phyloP scores from a whole-genome alignment of 2,113 vertebrate genomes.

The Microtus montanus region DNA sequence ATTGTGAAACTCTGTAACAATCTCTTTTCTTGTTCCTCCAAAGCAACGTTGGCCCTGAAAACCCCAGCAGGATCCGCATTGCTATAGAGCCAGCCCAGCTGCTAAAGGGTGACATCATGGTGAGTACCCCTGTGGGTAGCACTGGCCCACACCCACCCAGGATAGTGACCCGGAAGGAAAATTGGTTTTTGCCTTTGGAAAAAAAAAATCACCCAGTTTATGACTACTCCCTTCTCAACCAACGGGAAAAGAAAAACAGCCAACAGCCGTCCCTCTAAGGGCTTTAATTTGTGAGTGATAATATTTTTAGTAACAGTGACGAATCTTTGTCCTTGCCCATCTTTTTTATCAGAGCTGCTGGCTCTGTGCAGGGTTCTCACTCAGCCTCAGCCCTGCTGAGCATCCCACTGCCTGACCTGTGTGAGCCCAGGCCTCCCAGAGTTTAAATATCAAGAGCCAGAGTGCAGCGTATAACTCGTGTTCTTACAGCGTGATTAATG shows the following conservation, averaged over 20 bases:
- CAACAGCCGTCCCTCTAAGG: neutral
- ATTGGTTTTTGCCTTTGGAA: neutral
- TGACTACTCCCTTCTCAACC: neutral
- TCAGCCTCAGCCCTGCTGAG: neutral
- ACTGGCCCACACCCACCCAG: accelerated
- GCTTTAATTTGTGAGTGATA: slow-evolving; percentile 41
- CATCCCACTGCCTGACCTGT: neutral
- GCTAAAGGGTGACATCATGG: slow-evolving; percentile 97
- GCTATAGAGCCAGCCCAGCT: slow-evolving; percentile 94
- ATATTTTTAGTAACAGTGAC: neutral
- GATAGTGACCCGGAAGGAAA: neutral
- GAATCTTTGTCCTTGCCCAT: neutral
- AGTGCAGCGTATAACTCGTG: accelerated
- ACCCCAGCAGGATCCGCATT: slow-evolving; percentile 90
- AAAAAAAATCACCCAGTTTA: accelerated
- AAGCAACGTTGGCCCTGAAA: slow-evolving; percentile 90
- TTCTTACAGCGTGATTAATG: neutral
- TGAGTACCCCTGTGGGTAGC: slow-evolving; percentile 77
- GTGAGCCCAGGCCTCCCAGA: neutral
- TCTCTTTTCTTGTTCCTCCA: slow-evolving; percentile 21
- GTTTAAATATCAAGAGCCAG: neutral
- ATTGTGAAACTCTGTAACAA: accelerated
- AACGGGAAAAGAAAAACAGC: neutral
- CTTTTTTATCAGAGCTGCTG: neutral
- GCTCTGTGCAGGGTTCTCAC: neutral